Conservation (phyloP, 2,113 vertebrate genomes). For the Atherinomorus stipes region DNA sequence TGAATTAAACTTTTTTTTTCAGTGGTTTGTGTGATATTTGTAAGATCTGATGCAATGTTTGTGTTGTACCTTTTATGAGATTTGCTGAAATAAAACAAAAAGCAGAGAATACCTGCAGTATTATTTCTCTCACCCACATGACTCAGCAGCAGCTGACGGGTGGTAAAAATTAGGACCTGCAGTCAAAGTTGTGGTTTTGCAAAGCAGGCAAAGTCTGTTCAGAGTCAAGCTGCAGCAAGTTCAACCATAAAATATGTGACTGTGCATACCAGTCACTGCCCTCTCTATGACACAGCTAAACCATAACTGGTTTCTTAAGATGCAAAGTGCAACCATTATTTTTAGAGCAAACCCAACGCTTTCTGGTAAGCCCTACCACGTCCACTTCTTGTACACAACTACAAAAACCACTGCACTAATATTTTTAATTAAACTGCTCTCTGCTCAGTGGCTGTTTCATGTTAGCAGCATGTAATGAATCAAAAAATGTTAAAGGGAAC, state of each 20-base stretch:
- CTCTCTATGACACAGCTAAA: background rate
- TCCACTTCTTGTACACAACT: slow-evolving; percentile 3
- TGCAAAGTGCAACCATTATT: background rate
- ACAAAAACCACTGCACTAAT: background rate
- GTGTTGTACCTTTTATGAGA: no score
- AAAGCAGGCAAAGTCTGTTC: background rate
- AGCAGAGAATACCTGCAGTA: background rate
- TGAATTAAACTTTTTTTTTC: no score
- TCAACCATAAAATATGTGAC: background rate
- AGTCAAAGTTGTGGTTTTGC: no score
- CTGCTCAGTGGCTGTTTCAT: no score
- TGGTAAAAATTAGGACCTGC: background rate
- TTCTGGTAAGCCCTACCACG: background rate
- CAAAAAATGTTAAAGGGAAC: no score
- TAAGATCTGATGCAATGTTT: no score
- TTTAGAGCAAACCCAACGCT: background rate
- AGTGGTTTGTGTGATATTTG: no score
- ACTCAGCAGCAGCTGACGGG: background rate
- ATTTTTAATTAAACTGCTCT: no score
- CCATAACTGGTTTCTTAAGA: rapidly evolving
- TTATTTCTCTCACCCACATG: background rate
- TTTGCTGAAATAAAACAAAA: background rate
- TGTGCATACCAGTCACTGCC: background rate
- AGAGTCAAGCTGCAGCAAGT: background rate
- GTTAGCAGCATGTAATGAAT: no score